Conservation (phyloP, 2,888 invertebrate species). For the Chironomus tentans region DNA sequence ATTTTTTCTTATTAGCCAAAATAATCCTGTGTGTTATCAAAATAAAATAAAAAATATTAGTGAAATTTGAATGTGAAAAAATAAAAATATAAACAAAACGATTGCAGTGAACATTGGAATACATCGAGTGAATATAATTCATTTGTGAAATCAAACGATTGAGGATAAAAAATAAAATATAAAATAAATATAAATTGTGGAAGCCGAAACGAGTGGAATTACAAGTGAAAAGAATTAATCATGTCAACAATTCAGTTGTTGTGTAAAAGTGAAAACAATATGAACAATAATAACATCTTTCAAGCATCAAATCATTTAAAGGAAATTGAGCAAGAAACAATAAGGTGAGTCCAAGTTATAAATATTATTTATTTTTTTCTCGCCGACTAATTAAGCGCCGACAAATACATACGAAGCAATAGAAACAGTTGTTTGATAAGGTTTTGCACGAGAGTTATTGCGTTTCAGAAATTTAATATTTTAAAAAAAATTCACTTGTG, state of each 20-base stretch:
- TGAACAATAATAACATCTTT: conserved; percentile 20
- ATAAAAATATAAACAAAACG: background rate
- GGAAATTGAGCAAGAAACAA: conserved; percentile 22
- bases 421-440: background rate
- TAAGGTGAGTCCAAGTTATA: conserved; percentile 12
- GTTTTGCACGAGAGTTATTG: background rate
- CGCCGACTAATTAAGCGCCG: too few species aligned
- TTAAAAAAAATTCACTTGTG: background rate
- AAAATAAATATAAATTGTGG: background rate
- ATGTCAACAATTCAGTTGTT: conserved; percentile 26
- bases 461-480: conserved; percentile 7
- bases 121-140: background rate
- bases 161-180: background rate
- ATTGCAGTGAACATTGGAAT: background rate
- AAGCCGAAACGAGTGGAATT: background rate
- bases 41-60: background rate
- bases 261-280: conserved; percentile 25
- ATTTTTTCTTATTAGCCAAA: background rate
- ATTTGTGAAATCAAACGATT: background rate
- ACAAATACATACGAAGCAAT: background rate
- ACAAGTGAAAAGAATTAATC: background rate
- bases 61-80: background rate
- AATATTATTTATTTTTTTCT: too few species aligned
- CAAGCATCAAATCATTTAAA: conserved; percentile 21
- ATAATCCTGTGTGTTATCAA: background rate